Evolutionary conservation across 2,797 vertebrate genomes (phyloP).

Genomic region (Crax fasciolata): DNA sequence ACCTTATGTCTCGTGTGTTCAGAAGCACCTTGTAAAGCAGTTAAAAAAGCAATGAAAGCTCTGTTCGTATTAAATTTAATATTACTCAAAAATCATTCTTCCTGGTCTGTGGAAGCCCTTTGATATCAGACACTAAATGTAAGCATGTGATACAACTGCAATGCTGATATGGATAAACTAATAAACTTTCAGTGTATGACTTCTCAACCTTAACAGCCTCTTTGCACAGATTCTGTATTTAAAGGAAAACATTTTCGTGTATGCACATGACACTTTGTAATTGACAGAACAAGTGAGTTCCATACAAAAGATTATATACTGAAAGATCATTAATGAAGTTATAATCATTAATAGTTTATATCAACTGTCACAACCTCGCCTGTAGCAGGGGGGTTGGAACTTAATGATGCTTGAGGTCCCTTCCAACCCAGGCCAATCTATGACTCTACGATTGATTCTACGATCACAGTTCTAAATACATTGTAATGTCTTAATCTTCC

Average conservation of each 20-base stretch:
- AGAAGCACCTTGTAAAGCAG: neutral
- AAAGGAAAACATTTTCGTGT: neutral
- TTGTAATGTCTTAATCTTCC: neutral
- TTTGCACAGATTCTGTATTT: neutral
- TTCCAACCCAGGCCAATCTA: too few species aligned
- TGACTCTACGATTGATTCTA: too few species aligned
- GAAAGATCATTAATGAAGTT: neutral
- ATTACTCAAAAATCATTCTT: neutral
- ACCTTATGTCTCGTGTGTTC: neutral
- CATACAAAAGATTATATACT: neutral
- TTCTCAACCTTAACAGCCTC: neutral
- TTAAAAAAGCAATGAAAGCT: neutral
- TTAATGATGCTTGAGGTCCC: too few species aligned
- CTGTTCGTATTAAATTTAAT: neutral
- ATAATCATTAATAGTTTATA: neutral
- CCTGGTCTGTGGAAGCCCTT: neutral
- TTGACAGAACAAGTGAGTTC: neutral
- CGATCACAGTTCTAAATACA: neutral
- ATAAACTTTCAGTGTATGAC: neutral
- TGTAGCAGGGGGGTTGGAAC: too few species aligned
- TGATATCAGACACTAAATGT: neutral
- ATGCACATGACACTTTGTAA: neutral
- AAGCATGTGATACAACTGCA: neutral
- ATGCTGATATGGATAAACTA: neutral
- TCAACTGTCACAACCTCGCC: neutral